These are phyloP conservation scores for Brienomyrus longianalis DNA, from an alignment of 2,113 vertebrate genomes.

Conservation along the genomic window DNA sequence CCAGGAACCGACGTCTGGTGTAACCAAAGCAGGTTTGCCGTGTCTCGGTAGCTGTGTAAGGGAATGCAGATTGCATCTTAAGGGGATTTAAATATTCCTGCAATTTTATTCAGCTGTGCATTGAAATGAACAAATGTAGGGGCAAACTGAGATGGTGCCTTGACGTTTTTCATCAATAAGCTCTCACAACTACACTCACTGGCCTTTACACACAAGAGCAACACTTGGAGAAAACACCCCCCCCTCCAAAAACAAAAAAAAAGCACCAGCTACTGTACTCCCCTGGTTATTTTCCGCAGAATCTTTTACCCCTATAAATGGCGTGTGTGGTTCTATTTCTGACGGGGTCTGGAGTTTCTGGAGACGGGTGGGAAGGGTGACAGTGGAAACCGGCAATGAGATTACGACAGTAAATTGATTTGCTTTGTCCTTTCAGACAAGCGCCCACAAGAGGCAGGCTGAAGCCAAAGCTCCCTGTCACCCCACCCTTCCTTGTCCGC, in stretches of 20 bases:
- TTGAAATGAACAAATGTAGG: neutral
- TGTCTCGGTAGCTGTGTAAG: neutral
- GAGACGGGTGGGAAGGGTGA: constrained; percentile 21
- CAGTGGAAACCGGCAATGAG: constrained; percentile 15
- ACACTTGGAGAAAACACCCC: neutral
- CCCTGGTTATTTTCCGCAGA: neutral
- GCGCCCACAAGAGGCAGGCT: constrained; percentile 15
- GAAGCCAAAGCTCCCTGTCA: constrained; percentile 53
- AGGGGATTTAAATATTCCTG: constrained; percentile 1
- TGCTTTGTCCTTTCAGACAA: constrained; percentile 25
- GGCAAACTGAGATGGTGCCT: neutral
- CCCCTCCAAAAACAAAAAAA: neutral
- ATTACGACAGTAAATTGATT: constrained; percentile 25
- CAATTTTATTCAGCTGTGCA: neutral
- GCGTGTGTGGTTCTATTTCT: neutral
- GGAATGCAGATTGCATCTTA: constrained; percentile 6
- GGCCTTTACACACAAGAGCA: neutral
- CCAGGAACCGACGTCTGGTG: neutral
- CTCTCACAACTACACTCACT: too few species aligned
- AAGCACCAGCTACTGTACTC: neutral
- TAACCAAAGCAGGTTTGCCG: neutral
- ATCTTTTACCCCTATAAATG: neutral
- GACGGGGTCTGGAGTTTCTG: constrained; percentile 12
- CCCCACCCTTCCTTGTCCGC: constrained; percentile 39
- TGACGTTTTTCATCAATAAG: neutral